Evolutionary conservation across 1,140 invertebrate species (phyloP).

Genomic region (Drosophila jambulina): DNA sequence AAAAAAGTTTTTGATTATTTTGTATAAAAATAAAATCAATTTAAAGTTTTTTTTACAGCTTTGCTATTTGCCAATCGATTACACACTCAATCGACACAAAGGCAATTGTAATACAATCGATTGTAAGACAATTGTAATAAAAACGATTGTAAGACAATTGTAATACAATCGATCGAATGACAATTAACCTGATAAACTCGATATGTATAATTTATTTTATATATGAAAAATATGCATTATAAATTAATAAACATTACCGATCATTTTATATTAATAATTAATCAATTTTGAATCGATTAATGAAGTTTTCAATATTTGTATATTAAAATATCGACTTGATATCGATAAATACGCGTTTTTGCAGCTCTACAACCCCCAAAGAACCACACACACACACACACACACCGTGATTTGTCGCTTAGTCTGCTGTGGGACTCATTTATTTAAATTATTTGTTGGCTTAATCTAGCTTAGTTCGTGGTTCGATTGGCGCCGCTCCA

Average conservation of each 20-base stretch:
- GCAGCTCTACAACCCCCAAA: not conserved
- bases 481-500: constrained; percentile 7
- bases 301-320: not conserved
- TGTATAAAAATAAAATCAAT: too few species aligned
- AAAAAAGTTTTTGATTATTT: too few species aligned
- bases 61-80: too few species aligned
- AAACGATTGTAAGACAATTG: too few species aligned
- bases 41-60: too few species aligned
- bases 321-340: not conserved
- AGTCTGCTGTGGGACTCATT: constrained; percentile 1
- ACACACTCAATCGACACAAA: too few species aligned
- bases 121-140: too few species aligned
- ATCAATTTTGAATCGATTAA: not conserved
- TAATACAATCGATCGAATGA: too few species aligned
- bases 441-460: constrained; percentile 13
- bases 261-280: not conserved
- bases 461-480: constrained; percentile 25
- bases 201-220: not conserved
- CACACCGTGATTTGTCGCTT: not conserved
- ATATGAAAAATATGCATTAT: not conserved
- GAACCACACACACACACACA: not conserved
- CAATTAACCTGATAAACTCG: not conserved
- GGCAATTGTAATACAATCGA: too few species aligned
- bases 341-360: not conserved
- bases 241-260: too few species aligned